Conservation (phyloP, 2,113 vertebrate genomes). For the Dolichallabes microphthalmus region DNA sequence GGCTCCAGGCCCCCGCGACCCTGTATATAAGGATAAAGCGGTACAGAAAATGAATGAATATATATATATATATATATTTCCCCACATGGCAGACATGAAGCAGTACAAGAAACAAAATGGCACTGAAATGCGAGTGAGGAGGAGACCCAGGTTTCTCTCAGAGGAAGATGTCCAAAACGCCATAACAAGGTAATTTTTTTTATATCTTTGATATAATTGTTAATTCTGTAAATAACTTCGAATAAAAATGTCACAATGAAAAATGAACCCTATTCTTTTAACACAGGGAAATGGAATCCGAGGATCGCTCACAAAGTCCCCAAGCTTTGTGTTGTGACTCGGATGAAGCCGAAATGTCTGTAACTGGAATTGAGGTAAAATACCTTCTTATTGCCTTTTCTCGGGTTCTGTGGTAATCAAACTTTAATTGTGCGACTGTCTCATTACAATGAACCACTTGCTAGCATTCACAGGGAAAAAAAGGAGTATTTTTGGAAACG, state of each 20-base stretch:
- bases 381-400: background rate
- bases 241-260: background rate
- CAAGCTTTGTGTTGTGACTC: background rate
- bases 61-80: no score
- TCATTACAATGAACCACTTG: no score
- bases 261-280: background rate
- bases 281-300: background rate
- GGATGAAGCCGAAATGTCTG: background rate
- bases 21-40: no score
- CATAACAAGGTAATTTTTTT: slow-evolving; percentile 30
- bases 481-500: background rate
- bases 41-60: no score
- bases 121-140: slow-evolving; percentile 22
- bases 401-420: background rate
- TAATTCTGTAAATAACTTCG: background rate
- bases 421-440: no score
- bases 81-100: slow-evolving; percentile 29
- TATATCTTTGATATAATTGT: background rate
- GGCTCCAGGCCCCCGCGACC: no score
- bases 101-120: slow-evolving; percentile 32
- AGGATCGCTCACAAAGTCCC: background rate
- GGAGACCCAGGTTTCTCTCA: slow-evolving; percentile 46
- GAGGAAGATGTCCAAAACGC: slow-evolving; percentile 5
- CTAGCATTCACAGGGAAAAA: no score
- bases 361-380: slow-evolving; percentile 26